phyloP scores from a whole-genome alignment of 1,140 invertebrate genomes.

The Drosophila parvula region DNA sequence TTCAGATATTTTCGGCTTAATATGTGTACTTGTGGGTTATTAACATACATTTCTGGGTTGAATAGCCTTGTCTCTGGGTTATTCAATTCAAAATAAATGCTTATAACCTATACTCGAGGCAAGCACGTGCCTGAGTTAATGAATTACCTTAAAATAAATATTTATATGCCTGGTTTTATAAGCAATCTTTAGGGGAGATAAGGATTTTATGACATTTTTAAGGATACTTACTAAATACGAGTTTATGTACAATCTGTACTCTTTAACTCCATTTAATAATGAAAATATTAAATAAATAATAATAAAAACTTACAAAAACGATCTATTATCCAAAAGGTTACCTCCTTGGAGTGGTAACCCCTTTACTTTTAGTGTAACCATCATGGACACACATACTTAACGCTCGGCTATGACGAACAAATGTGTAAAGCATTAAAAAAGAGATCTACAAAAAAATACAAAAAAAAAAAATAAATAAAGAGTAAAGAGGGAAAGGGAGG shows the following conservation, averaged over 20 bases:
- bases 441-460: constrained; percentile 60
- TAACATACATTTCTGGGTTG: constrained; percentile 1
- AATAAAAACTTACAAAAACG: not conserved
- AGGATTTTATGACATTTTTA: too few species aligned
- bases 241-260: too few species aligned
- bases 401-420: constrained; percentile 76
- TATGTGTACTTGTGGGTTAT: not conserved
- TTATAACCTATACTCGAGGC: not conserved
- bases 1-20: not conserved
- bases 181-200: not conserved
- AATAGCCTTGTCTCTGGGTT: not conserved
- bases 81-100: not conserved
- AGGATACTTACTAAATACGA: too few species aligned
- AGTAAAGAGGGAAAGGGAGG: constrained; percentile 24
- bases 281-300: constrained; percentile 3
- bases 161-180: not conserved
- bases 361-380: constrained; percentile 20
- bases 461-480: constrained; percentile 46
- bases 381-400: constrained; percentile 41
- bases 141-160: not conserved
- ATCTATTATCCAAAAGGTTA: not conserved
- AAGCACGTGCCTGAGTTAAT: not conserved
- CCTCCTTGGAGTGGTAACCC: constrained; percentile 1
- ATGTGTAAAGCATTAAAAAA: constrained; percentile 82
- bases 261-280: not conserved